Evolutionary conservation across 2,888 invertebrate species (phyloP), one percentile per base, ranked within the genome.

Genomic region (Aplocera efformata): DNA sequence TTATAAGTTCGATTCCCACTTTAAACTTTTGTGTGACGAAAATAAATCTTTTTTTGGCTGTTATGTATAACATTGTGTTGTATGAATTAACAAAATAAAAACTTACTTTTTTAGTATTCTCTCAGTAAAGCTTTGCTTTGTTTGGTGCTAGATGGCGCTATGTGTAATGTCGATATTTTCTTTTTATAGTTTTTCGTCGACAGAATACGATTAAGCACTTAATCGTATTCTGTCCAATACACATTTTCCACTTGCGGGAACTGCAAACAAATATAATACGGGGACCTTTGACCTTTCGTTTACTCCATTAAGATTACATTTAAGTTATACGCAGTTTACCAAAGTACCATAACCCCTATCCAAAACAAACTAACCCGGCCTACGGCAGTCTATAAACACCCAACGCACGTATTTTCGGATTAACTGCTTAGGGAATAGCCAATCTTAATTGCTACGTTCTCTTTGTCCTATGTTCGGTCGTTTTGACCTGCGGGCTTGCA

Each of bases 341-440:
- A 30, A 54, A 58, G 55, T 56, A 56, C 42, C 51, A 45, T 50
- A 52, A 57, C 50, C 56, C 53, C 68, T 63, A 65, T 71, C 67
- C 62, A 70, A 72, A 74, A 73, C 67, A 75, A 75, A 74, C 67
- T 55, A 44, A 50, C 50, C 46, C 46, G 47, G 45, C 39, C 48
- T 50, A 70, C 72, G 68, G 67, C 64, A 79, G 79, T 78, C 79
- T 74, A 85, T 88, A 85, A 85, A 82, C 80, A 81, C 79, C 73
- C 84, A 59, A 60, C 64, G 68, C 84, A 86, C 84, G 86, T 86
- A 85, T 80, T 80, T 83, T 78, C 70, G 77, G 82, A 85, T 85
- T 84, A 86, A 84, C 83, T 78, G 64, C 69, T 69, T 69, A 72
- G 82, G 80, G 81, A 79, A 78, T 76, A 67, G 72, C 79, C 79